Evolutionary conservation across 2,113 vertebrate genomes (phyloP).

Genomic region (Ginglymostoma cirratum): DNA sequence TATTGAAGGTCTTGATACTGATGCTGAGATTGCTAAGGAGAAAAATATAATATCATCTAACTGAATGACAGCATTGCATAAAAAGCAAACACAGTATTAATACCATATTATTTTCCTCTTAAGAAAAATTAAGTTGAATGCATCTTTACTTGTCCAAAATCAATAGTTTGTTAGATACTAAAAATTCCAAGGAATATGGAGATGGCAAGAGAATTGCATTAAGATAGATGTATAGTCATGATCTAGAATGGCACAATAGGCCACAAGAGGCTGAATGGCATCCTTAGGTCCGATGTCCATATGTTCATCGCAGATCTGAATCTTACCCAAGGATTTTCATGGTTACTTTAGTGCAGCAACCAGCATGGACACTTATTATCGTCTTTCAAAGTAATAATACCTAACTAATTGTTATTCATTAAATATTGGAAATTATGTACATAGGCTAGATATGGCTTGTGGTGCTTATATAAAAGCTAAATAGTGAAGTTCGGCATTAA

Average conservation of each 20-base stretch:
- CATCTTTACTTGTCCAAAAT: neutral
- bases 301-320: neutral
- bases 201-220: too few species aligned
- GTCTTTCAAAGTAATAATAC: neutral
- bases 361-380: neutral
- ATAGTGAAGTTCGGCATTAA: neutral
- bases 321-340: neutral
- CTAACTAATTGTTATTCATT: neutral
- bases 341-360: neutral
- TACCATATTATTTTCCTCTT: neutral
- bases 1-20: neutral
- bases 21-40: neutral
- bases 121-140: neutral
- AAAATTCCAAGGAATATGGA: too few species aligned
- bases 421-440: neutral
- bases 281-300: too few species aligned
- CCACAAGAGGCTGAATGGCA: too few species aligned
- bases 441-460: neutral
- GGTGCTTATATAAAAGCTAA: neutral
- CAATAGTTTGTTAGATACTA: too few species aligned
- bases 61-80: neutral
- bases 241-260: too few species aligned
- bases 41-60: neutral
- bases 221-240: too few species aligned
- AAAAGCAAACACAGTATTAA: neutral